Percentiles rank a stretch among this genome's conserved stretches.
Conservation (phyloP, 2,113 vertebrate species). For the Protobothrops mucrosquamatus region DNA sequence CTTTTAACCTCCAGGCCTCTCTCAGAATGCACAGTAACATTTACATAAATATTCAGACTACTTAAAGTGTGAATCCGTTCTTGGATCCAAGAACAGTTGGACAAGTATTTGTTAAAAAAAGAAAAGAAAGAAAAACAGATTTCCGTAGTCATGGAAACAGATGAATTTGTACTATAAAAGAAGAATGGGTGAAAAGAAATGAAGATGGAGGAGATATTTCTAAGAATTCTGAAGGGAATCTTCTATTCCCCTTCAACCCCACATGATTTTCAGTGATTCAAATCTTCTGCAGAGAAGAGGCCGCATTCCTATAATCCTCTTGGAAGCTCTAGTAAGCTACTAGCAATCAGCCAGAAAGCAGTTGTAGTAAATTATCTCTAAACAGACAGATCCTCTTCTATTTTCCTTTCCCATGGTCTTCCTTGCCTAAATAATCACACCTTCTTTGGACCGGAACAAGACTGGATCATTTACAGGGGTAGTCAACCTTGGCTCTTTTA, state of each 20-base stretch:
- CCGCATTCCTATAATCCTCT: slow-evolving; percentile 17
- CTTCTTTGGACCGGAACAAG: neutral
- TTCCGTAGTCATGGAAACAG: slow-evolving; percentile 7
- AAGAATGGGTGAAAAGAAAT: slow-evolving; percentile 22
- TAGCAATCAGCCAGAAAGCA: slow-evolving; percentile 1
- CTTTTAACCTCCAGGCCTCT: neutral
- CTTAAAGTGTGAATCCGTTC: neutral
- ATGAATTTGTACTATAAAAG: slow-evolving; percentile 11
- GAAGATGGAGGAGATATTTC: slow-evolving; percentile 13
- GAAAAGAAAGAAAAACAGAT: neutral
- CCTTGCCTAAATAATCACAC: neutral
- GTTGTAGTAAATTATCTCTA: neutral
- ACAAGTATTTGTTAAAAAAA: slow-evolving; percentile 6
- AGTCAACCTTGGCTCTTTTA: too few relatives aligned
- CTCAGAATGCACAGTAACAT: neutral
- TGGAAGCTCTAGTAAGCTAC: slow-evolving; percentile 8
- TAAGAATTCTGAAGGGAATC: slow-evolving; percentile 29
- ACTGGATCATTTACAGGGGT: neutral
- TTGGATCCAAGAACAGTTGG: slow-evolving; percentile 27
- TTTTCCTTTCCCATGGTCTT: neutral
- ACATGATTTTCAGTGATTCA: neutral
- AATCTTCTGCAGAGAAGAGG: slow-evolving; percentile 1
- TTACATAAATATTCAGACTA: neutral
- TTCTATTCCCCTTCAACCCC: slow-evolving; percentile 9
- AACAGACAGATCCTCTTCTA: neutral